Conservation (phyloP, 2,113 vertebrate genomes). For the Anguilla japonica region DNA sequence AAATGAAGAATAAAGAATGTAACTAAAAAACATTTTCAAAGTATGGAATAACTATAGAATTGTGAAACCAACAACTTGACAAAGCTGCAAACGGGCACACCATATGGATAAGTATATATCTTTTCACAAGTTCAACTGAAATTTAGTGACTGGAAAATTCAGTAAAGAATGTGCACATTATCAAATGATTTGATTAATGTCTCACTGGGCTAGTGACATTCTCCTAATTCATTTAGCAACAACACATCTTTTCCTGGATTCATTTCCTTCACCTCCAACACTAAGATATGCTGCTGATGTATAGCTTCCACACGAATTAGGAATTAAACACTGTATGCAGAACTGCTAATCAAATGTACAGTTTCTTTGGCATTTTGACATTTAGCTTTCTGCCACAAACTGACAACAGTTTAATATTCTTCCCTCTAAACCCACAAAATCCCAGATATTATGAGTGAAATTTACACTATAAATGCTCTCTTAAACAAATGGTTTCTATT, state of each 20-base stretch:
- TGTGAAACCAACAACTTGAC: neutral
- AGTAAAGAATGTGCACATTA: neutral
- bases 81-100: neutral
- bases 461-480: neutral
- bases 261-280: neutral
- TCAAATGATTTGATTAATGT: neutral
- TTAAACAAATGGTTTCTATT: neutral
- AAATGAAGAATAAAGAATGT: neutral
- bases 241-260: neutral
- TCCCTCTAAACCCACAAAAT: neutral
- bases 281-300: neutral
- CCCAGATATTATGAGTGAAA: neutral
- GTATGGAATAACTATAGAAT: neutral
- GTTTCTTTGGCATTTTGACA: constrained; percentile 4
- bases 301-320: neutral
- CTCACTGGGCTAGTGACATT: neutral
- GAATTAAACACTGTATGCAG: neutral
- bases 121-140: neutral
- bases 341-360: neutral
- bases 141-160: neutral
- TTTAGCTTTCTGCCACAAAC: neutral
- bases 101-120: neutral
- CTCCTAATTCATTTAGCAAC: neutral
- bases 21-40: neutral
- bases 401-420: neutral